phyloP scores from a whole-genome alignment of 1,140 invertebrate genomes.

The Whitmania pigra region DNA sequence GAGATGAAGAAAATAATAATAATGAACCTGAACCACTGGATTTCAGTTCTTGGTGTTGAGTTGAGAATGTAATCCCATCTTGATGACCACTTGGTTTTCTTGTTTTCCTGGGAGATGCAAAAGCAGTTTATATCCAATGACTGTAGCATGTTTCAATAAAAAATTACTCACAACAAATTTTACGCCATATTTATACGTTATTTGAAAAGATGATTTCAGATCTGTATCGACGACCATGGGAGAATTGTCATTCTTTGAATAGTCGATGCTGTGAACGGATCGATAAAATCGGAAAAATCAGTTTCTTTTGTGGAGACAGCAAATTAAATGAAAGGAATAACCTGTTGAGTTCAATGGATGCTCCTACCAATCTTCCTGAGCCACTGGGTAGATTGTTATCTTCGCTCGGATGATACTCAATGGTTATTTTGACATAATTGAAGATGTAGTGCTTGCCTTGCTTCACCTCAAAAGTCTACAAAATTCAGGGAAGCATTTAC shows the following conservation, averaged over 20 bases:
- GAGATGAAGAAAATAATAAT: too few relatives aligned
- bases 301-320: too few relatives aligned
- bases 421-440: conserved; percentile 86
- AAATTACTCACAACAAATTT: conserved; percentile 54
- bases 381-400: conserved; percentile 53
- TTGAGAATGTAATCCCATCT: conserved; percentile 98
- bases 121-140: neutral
- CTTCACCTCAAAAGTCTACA: conserved; percentile 29
- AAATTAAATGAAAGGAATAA: neutral
- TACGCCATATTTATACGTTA: conserved; percentile 78
- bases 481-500: neutral
- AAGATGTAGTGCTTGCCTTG: conserved; percentile 75
- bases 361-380: conserved; percentile 71
- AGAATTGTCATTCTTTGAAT: neutral
- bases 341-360: conserved; percentile 11
- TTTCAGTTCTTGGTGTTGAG: conserved; percentile 94
- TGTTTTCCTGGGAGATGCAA: conserved; percentile 50
- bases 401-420: conserved; percentile 73
- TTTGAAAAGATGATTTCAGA: conserved; percentile 27
- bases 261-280: neutral
- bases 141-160: neutral
- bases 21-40: conserved; percentile 93
- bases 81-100: conserved; percentile 89
- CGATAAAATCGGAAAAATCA: too few relatives aligned
- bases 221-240: neutral